A percentile compares a stretch with the other conserved stretches of the same genome.
phyloP scores from a whole-genome alignment of 2,797 vertebrate genomes.

The Fringilla coelebs region DNA sequence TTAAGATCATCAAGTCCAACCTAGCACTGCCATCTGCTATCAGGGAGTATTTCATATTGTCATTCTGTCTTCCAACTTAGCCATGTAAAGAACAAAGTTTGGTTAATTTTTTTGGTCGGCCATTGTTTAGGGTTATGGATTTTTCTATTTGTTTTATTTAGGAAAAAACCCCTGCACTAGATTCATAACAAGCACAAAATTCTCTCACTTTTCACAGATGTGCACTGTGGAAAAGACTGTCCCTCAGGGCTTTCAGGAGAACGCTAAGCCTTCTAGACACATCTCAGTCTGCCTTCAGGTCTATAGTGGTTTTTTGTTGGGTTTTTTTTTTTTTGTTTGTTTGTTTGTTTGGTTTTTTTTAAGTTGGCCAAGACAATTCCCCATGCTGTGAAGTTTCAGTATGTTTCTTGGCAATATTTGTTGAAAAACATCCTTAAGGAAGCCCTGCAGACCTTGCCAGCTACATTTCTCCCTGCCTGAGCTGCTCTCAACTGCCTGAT shows the following conservation, averaged over 20 bases:
- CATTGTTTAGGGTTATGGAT: neutral
- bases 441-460: neutral
- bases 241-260: neutral
- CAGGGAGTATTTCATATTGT: neutral
- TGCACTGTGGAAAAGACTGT: neutral
- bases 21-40: neutral
- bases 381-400: neutral
- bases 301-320: too few species aligned
- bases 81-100: neutral
- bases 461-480: neutral
- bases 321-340: too few species aligned
- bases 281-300: neutral
- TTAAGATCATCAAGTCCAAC: neutral
- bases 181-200: neutral
- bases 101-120: neutral
- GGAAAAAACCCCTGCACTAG: rapidly evolving
- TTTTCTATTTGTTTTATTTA: neutral
- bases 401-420: neutral
- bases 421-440: neutral
- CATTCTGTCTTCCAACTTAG: neutral
- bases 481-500: neutral
- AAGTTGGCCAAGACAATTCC: neutral
- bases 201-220: neutral
- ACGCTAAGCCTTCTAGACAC: neutral
- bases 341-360: too few species aligned